A percentile compares a stretch with the other conserved stretches of the same genome.
These are phyloP conservation scores for Dendrocincla tyrannina DNA, from an alignment of 2,797 vertebrate species.

Conservation along the genomic window DNA sequence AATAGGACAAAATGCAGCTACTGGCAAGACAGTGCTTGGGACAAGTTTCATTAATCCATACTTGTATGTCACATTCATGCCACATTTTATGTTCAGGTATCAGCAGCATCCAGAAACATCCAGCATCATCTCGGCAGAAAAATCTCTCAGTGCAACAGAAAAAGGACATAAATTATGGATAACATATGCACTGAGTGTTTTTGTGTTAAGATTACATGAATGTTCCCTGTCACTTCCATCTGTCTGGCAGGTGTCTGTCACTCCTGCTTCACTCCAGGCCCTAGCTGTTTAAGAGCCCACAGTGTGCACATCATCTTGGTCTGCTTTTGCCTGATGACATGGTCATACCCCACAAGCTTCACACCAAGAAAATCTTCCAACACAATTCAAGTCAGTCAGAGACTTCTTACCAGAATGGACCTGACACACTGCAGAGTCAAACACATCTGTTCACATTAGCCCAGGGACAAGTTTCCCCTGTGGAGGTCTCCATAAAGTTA, in stretches of 20 bases:
- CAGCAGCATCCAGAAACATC: neutral
- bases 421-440: neutral
- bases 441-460: accelerated
- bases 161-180: neutral
- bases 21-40: neutral
- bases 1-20: neutral
- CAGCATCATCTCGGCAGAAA: neutral
- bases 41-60: neutral
- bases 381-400: neutral
- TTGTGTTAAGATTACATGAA: neutral
- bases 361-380: neutral
- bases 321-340: neutral
- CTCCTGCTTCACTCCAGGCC: neutral
- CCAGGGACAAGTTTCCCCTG: neutral
- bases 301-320: neutral
- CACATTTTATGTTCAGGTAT: neutral
- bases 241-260: neutral
- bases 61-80: neutral
- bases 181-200: neutral
- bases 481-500: neutral
- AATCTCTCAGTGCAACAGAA: neutral
- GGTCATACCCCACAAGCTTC: neutral
- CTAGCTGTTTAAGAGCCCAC: neutral
- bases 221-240: neutral
- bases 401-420: neutral